Conservation (phyloP, 2,113 vertebrate genomes). For the Rana temporaria region DNA sequence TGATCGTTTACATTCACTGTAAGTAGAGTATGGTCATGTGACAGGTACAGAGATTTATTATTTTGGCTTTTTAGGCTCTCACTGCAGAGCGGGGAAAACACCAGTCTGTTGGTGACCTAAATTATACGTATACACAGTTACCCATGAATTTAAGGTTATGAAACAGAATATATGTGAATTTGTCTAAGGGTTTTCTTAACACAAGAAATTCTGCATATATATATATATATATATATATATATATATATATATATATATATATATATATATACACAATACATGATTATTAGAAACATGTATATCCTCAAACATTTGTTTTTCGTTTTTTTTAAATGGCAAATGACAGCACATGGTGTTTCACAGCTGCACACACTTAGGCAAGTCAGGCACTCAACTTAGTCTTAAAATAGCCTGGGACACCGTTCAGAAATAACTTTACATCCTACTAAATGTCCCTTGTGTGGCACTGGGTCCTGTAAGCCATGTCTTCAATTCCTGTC, state of each 20-base stretch:
- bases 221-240: too few relatives aligned
- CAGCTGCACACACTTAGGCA: slow-evolving; percentile 49
- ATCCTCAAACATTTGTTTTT: slow-evolving; percentile 44
- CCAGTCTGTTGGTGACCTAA: too few relatives aligned
- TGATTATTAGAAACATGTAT: background rate
- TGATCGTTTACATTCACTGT: too few relatives aligned
- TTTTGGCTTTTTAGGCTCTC: too few relatives aligned
- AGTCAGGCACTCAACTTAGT: slow-evolving; percentile 40
- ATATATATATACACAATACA: too few relatives aligned
- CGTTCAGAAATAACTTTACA: slow-evolving; percentile 53
- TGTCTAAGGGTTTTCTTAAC: background rate
- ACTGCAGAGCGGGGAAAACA: too few relatives aligned
- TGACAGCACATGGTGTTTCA: slow-evolving; percentile 39
- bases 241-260: too few relatives aligned
- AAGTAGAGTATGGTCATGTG: too few relatives aligned
- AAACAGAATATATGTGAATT: background rate
- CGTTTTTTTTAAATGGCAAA: slow-evolving; percentile 38
- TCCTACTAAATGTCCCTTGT: slow-evolving; percentile 53
- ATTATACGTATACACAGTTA: too few relatives aligned
- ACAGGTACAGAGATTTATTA: too few relatives aligned
- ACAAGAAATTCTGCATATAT: background rate
- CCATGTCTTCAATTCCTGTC: background rate
- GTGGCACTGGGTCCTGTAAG: slow-evolving; percentile 6
- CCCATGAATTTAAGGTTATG: background rate
- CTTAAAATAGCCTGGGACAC: slow-evolving; percentile 49